Conservation (phyloP, 2,797 vertebrate genomes). For the Arctocebus calabarensis region DNA sequence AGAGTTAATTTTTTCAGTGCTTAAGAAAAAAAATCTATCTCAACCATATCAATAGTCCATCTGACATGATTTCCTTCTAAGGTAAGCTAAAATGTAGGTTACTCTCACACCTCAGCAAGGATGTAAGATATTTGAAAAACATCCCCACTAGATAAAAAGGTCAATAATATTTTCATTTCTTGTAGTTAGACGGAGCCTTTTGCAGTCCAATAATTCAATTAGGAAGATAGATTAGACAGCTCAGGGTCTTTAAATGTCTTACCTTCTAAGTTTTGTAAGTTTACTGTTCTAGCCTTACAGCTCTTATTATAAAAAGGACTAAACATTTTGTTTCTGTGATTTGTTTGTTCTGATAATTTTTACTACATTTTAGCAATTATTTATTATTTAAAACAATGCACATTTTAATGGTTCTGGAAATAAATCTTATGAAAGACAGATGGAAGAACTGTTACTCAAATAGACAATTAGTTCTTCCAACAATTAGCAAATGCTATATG, state of each 20-base stretch:
- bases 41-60: conserved; percentile 5
- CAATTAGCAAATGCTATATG: background rate
- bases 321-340: background rate
- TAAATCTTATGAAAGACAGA: background rate
- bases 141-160: conserved; percentile 6
- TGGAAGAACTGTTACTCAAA: background rate
- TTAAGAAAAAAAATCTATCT: conserved; percentile 24
- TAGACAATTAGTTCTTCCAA: background rate
- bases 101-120: background rate
- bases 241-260: accelerated
- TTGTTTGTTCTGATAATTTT: background rate
- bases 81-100: background rate
- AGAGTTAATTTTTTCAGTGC: background rate
- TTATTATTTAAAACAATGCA: conserved; percentile 25
- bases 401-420: conserved; percentile 21
- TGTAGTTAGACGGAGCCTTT: background rate
- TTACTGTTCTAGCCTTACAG: accelerated
- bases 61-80: conserved; percentile 59
- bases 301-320: background rate
- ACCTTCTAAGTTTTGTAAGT: background rate
- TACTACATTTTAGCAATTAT: background rate
- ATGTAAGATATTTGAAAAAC: conserved; percentile 27
- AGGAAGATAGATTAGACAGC: background rate
- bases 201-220: background rate
- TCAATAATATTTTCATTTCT: background rate